A percentile compares a stretch with the other conserved stretches of the same genome.
Evolutionary conservation across 1,140 invertebrate genomes (phyloP).

Genomic region (Littorina saxatilis): DNA sequence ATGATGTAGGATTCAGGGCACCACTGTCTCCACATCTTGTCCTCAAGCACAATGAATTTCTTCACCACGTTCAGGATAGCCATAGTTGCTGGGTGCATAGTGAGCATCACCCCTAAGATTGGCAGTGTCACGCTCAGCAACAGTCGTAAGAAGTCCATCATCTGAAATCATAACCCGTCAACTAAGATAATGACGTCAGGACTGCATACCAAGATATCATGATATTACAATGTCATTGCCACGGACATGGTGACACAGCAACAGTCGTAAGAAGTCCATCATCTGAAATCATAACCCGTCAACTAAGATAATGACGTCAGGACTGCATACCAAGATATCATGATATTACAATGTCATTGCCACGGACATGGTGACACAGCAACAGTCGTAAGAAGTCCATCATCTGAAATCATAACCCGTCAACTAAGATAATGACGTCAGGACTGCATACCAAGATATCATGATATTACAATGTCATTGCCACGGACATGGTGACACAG

Average conservation of each 20-base stretch:
- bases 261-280: not conserved
- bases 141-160: not conserved
- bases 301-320: too few species aligned
- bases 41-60: not conserved
- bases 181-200: too few species aligned
- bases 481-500: too few species aligned
- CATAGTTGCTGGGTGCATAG: not conserved
- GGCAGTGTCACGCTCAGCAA: not conserved
- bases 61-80: not conserved
- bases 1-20: constrained; percentile 1
- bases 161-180: not conserved
- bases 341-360: too few species aligned
- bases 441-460: too few species aligned
- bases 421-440: too few species aligned
- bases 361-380: too few species aligned
- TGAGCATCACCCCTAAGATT: not conserved
- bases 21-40: not conserved
- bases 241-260: too few species aligned
- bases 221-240: too few species aligned
- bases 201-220: too few species aligned
- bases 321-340: too few species aligned
- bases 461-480: too few species aligned
- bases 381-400: not conserved
- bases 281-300: not conserved
- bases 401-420: not conserved